phyloP scores from a whole-genome alignment of 2,797 vertebrate species.

The Neomorphus geoffroyi region DNA sequence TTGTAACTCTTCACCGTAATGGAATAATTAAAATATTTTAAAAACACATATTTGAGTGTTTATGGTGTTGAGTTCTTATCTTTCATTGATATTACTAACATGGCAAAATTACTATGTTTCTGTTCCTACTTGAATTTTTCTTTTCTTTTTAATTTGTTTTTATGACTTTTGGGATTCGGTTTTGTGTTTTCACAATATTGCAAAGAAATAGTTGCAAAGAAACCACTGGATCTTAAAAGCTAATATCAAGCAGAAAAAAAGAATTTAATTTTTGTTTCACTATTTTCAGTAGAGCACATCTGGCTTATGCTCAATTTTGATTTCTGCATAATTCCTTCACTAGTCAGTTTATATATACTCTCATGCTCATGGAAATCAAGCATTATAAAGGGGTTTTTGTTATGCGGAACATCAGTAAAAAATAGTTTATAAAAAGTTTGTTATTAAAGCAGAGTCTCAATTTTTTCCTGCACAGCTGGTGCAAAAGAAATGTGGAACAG shows the following conservation, averaged over 20 bases:
- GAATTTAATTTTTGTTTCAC: slow-evolving; percentile 8
- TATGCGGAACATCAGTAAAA: slow-evolving; percentile 60
- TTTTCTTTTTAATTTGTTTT: slow-evolving; percentile 2
- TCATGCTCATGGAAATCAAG: slow-evolving; percentile 7
- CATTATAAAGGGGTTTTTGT: background rate
- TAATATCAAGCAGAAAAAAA: background rate
- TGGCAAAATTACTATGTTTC: background rate
- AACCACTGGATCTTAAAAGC: slow-evolving; percentile 10
- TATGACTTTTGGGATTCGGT: background rate
- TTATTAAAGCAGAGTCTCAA: slow-evolving; percentile 46
- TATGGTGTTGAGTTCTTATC: background rate
- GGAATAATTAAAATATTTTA: background rate
- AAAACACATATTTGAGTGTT: background rate
- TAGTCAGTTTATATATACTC: slow-evolving; percentile 48
- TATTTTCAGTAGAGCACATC: slow-evolving; percentile 1
- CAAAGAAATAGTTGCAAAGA: background rate
- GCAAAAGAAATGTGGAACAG: slow-evolving; percentile 12
- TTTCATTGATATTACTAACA: background rate
- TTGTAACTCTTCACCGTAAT: background rate
- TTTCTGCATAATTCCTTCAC: background rate
- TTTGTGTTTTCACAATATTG: background rate
- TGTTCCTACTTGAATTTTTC: background rate
- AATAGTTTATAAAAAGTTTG: slow-evolving; percentile 34
- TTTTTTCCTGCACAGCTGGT: slow-evolving; percentile 19
- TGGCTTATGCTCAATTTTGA: background rate